Evolutionary conservation across 2,888 invertebrate species (phyloP), one percentile per base, ranked within the genome.

Genomic region (Cephus pulcher): DNA sequence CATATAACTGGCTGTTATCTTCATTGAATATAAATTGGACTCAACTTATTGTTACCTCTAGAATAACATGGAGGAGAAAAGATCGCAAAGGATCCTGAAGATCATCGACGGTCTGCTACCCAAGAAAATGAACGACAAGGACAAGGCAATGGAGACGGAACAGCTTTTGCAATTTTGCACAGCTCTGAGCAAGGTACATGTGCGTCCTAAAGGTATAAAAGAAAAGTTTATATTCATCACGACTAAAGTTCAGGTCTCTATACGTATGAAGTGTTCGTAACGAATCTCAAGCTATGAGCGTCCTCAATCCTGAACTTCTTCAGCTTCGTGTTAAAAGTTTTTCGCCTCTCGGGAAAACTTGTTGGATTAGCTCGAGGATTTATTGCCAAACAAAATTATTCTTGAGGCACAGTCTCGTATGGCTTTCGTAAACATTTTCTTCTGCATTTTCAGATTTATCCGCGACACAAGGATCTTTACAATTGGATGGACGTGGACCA

Each of bases 391-490:
- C 23, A 56, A 23, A 56, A 56, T 56, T 6, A 56, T 56, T 23
- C 23, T 23, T 9, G 56, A 56, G 6, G 23, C 56, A 15, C 40
- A 2, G 23, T 56, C 23, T 56, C 9, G 9, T 56, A 56, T 23
- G 23, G 56, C 0, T 56, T 56, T 23, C 23, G 23, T 23, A 56
- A 23, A 40, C 0, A 40, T 56, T 23, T 56, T 15, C 2, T 23
- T 23, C 9, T 23, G 6, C 56, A 2, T 56, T 56, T 23, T 23
- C 9, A 92, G 92, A 89, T 92, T 75, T 90, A 90, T 83, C 92
- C 92, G 32, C 87, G 91, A 81, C 89, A 91, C 84, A 92, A 92
- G 82, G 92, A 92, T 80, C 87, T 92, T 30, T 90, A 91, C 80
- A 90, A 90, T 79, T 90, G 90, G 87, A 88, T 92, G 75, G 90